Evolutionary conservation across 2,797 vertebrate species (phyloP).

Genomic region (Mallotus villosus): DNA sequence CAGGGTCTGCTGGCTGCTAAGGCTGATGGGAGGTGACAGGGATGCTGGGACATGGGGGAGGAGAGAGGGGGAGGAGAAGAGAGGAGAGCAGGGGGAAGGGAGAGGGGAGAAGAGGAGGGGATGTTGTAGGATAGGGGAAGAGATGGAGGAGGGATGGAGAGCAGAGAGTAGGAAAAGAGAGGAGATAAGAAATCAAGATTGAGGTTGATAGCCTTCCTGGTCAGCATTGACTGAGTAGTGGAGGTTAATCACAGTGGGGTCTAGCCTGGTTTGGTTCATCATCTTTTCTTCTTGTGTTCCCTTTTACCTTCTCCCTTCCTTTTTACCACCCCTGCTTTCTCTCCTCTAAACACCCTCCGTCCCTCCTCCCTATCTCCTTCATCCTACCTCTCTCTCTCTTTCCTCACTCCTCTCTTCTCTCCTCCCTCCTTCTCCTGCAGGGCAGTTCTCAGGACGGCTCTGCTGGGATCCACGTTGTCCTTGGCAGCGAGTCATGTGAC

Average conservation of each 20-base stretch:
- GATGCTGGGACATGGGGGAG: too few relatives aligned
- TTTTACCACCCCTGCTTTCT: background rate
- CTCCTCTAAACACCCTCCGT: background rate
- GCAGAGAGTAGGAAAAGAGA: background rate
- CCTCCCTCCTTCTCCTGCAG: conserved; percentile 1
- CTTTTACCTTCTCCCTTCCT: background rate
- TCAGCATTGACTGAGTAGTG: too few relatives aligned
- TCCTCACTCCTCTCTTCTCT: background rate
- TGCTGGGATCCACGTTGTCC: conserved; percentile 73
- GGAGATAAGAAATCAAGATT: background rate
- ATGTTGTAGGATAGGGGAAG: background rate
- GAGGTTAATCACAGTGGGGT: background rate
- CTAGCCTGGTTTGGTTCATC: background rate
- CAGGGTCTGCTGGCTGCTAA: background rate
- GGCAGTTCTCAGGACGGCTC: conserved; percentile 39
- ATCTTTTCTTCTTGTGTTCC: background rate
- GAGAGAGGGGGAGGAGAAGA: background rate
- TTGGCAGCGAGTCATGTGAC: conserved; percentile 86
- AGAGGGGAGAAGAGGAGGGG: background rate
- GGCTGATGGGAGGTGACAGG: conserved; percentile 9
- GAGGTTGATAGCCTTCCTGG: background rate
- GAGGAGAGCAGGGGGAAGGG: background rate
- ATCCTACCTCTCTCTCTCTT: too few relatives aligned
- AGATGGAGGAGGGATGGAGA: background rate
- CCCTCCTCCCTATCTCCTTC: too few relatives aligned